phyloP scores from a whole-genome alignment of 1,140 invertebrate species.

The Aricia agestis region DNA sequence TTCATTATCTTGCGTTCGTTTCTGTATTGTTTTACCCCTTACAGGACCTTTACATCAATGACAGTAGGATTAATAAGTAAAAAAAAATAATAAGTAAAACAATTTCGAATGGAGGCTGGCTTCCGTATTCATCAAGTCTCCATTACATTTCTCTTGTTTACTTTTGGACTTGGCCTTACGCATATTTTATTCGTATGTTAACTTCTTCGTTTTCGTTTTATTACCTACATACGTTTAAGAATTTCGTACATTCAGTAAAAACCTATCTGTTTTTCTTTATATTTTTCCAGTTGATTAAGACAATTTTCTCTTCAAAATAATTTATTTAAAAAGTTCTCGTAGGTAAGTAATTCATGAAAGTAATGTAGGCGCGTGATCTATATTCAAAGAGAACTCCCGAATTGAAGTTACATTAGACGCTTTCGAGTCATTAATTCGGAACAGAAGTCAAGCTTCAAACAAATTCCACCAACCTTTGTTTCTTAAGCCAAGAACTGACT shows the following conservation, averaged over 20 bases:
- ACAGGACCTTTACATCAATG: no score
- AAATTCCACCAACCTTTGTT: slow-evolving; percentile 1
- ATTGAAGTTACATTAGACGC: slow-evolving; percentile 5
- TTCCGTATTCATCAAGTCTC: not conserved
- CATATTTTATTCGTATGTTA: no score
- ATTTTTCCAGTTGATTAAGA: not conserved
- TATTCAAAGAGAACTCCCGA: slow-evolving; percentile 4
- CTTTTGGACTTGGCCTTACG: not conserved
- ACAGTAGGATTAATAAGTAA: no score
- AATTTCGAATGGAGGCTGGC: no score
- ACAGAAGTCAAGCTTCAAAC: slow-evolving; percentile 1
- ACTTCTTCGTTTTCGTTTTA: no score
- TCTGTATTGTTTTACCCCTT: no score
- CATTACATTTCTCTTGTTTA: not conserved
- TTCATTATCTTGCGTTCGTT: not conserved
- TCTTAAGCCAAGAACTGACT: not conserved
- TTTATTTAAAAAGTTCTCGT: not conserved
- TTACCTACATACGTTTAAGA: no score
- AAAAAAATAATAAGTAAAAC: no score
- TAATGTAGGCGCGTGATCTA: not conserved
- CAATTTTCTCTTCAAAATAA: not conserved
- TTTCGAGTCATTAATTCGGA: not conserved
- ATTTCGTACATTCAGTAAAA: no score
- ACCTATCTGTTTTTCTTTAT: no score
- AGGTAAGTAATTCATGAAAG: not conserved